Conservation (phyloP, 2,113 vertebrate species). For the Sinocyclocheilus anophthalmus region DNA sequence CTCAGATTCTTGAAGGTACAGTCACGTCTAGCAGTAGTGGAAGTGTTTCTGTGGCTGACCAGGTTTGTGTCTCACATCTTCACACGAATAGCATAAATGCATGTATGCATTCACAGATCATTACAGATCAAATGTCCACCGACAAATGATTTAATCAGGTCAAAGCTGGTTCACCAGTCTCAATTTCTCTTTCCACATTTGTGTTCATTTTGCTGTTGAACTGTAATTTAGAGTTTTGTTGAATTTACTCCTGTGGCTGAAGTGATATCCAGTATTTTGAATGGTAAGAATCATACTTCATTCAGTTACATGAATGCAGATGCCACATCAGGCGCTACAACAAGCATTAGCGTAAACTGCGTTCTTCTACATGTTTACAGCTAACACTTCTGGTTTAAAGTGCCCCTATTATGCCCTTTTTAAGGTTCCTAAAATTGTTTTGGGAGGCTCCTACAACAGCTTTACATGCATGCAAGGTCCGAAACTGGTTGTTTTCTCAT, state of each 20-base stretch:
- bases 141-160: neutral
- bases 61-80: neutral
- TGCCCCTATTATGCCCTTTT: too few relatives aligned
- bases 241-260: neutral
- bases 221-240: neutral
- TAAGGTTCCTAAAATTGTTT: too few relatives aligned
- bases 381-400: neutral
- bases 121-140: neutral
- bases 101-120: neutral
- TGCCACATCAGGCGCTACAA: neutral
- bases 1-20: slow-evolving; percentile 27
- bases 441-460: too few relatives aligned
- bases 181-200: neutral
- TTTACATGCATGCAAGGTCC: too few relatives aligned
- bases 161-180: neutral
- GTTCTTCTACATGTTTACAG: neutral
- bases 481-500: too few relatives aligned
- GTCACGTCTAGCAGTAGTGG: neutral
- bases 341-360: neutral
- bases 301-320: neutral
- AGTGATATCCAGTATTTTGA: neutral
- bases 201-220: neutral
- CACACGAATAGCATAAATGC: neutral
- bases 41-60: slow-evolving; percentile 4
- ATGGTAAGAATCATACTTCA: neutral